phyloP scores from a whole-genome alignment of 1,140 invertebrate genomes.

The Atta colombica region DNA sequence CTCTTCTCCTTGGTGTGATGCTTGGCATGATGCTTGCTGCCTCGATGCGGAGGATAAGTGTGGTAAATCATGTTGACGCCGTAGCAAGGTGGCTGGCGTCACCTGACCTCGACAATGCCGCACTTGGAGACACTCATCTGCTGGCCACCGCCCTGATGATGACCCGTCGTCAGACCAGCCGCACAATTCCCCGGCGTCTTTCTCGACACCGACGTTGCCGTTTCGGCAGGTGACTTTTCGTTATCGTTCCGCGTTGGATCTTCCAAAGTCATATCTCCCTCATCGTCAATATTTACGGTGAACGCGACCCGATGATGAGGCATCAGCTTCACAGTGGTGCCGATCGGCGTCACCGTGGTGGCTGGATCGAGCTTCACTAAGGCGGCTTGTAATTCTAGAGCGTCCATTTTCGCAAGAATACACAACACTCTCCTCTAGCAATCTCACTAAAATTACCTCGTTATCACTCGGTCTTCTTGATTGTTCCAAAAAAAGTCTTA shows the following conservation, averaged over 20 bases:
- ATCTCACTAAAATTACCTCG: neutral
- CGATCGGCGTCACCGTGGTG: conserved; percentile 84
- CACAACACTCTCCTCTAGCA: neutral
- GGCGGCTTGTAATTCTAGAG: conserved; percentile 84
- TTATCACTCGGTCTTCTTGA: neutral
- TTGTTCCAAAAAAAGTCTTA: neutral
- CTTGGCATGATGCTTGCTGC: conserved; percentile 83
- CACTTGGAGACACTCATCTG: conserved; percentile 78
- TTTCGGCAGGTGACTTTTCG: conserved; percentile 45
- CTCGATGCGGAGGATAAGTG: conserved; percentile 84
- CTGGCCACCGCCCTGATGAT: conserved; percentile 63
- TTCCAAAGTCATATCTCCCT: conserved; percentile 78
- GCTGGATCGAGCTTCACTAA: conserved; percentile 85
- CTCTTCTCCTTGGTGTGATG: conserved; percentile 84
- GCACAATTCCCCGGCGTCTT: conserved; percentile 59
- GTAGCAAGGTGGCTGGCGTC: conserved; percentile 84
- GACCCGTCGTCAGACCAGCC: conserved; percentile 44
- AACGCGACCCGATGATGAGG: conserved; percentile 78
- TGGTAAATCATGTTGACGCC: conserved; percentile 84
- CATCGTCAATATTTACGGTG: conserved; percentile 79
- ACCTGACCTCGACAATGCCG: conserved; percentile 84
- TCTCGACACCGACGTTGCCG: conserved; percentile 50
- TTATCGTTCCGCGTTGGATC: conserved; percentile 37
- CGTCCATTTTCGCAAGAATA: conserved; percentile 78
- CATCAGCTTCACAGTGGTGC: conserved; percentile 78